Conservation (phyloP, 2,888 invertebrate genomes). For the Synergus umbraculus region DNA sequence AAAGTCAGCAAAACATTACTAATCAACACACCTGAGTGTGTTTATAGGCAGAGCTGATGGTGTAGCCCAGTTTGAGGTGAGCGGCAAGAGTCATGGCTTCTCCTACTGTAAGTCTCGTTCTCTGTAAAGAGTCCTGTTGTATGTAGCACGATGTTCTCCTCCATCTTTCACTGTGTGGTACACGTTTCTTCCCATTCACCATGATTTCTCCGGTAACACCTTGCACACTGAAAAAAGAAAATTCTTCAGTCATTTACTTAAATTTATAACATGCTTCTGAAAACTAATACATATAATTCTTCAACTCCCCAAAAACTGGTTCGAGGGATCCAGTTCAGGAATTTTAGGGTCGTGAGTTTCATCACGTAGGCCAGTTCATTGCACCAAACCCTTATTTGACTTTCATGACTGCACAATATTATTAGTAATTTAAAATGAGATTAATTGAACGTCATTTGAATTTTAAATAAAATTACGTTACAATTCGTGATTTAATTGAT, state of each 20-base stretch:
- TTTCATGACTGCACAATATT: neutral
- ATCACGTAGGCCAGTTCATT: conserved; percentile 32
- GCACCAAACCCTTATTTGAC: neutral
- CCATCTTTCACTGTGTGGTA: conserved; percentile 82
- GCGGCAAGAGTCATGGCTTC: conserved; percentile 92
- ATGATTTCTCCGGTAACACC: conserved; percentile 86
- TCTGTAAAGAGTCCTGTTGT: conserved; percentile 88
- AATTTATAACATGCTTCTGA: neutral
- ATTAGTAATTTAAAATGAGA: neutral
- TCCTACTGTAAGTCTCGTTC: conserved; percentile 86
- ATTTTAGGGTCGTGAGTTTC: conserved; percentile 1
- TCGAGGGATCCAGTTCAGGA: neutral
- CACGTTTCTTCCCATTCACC: conserved; percentile 83
- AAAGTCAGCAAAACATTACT: neutral
- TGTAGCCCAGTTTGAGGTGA: conserved; percentile 87
- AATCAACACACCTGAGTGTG: conserved; percentile 81
- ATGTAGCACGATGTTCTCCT: conserved; percentile 90
- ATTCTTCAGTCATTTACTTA: neutral
- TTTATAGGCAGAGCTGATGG: conserved; percentile 83
- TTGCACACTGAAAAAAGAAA: conserved; percentile 78
- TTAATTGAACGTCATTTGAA: neutral
- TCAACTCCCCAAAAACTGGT: neutral
- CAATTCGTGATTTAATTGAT: too few species aligned
- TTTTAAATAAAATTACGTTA: neutral
- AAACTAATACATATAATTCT: neutral